Evolutionary conservation across 30 jellyfish, hydroid and myxozoan species (phyloP), one percentile per base, ranked within the genome.

Genomic region (Cassiopea xamachana): DNA sequence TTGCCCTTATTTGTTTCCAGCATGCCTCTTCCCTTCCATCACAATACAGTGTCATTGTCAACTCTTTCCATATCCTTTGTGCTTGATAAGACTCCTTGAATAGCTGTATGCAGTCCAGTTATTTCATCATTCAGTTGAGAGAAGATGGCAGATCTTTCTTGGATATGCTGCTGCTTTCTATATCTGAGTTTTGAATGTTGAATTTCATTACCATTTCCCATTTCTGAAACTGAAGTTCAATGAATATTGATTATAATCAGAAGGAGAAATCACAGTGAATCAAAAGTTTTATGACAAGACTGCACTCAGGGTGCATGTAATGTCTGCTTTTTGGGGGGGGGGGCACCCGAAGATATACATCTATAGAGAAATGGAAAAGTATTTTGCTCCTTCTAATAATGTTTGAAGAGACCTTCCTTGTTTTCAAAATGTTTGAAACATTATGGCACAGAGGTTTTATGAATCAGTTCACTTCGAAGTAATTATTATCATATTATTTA

Each of bases 91-190:
- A 82, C 82, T n/a, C 69, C 73, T 69, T 82, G 81, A n/a, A 82
- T 82, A 18, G 92, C 49, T 49, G 59, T 75, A 12, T 80, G 59
- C 1, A 84, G 78, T 13, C 75, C 72, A 9, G 69, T 48, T 14
- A 84, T 71, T 74, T 84, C 92, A 46, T 84, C 79, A n/a, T 75
- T 58, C 39, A 84, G 72, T 18, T 84, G 79, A n/a, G 60, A 84
- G 48, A 68, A 84, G 5, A 51, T 72, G 49, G 50, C 78, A 67
- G 50, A 82, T 67, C 74, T 67, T 69, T 62, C 90, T 43, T 82
- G 67, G 45, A 82, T n/a, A 58, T 82, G 90, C 27, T 78, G 72
- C 60, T 78, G 48, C 46, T 78, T 71, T n/a, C 55, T 1, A 16
- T 8, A 2, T 71, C 27, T 71, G 55, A 71, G 80, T 2, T n/a